Conservation (phyloP, 64 coral and sea anemone species). For the Porites australiensis region DNA sequence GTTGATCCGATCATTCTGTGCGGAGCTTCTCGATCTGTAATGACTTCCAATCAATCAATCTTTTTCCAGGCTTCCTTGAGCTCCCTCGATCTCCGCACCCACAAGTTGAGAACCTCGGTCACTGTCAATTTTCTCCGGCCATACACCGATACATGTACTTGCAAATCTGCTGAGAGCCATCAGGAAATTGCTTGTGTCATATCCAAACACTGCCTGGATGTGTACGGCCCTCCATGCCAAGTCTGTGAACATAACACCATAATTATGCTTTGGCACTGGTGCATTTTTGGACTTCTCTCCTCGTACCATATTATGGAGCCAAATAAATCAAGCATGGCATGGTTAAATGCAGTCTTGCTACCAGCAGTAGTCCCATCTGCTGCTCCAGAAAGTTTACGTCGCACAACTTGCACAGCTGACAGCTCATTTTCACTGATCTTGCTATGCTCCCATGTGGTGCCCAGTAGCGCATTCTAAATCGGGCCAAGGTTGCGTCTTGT, state of each 20-base stretch:
- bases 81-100: conserved; percentile 58
- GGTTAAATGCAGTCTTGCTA: conserved; percentile 61
- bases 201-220: conserved; percentile 64
- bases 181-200: conserved; percentile 57
- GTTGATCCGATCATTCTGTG: conserved; percentile 56
- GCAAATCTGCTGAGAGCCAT: conserved; percentile 78
- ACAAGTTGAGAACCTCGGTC: conserved; percentile 71
- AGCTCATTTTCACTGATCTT: conserved; percentile 53
- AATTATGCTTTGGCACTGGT: conserved; percentile 67
- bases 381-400: conserved; percentile 51
- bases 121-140: conserved; percentile 68
- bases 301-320: conserved; percentile 44
- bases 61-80: conserved; percentile 74
- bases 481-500: conserved; percentile 64
- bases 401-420: conserved; percentile 71
- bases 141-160: conserved; percentile 67
- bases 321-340: conserved; percentile 74
- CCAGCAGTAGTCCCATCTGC: conserved; percentile 68
- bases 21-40: conserved; percentile 48
- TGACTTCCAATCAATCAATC: conserved; percentile 20
- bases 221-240: conserved; percentile 68
- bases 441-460: conserved; percentile 64
- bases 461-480: conserved; percentile 63
- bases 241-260: conserved; percentile 71
- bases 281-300: conserved; percentile 66